Conservation (phyloP, 2,113 vertebrate species). For the Entelurus aequoreus region DNA sequence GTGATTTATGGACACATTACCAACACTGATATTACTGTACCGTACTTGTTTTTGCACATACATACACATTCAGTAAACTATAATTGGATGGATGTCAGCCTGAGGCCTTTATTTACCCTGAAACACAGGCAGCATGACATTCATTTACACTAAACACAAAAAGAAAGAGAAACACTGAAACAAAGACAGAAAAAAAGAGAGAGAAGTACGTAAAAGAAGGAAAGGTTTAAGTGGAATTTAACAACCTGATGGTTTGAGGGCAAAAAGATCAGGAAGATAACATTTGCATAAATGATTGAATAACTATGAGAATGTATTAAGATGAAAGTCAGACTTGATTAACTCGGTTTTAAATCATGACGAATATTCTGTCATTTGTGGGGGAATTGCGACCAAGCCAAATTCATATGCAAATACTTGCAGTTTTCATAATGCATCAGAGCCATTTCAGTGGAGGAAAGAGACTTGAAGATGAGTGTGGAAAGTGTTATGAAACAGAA, state of each 20-base stretch:
- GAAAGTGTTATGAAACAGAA: conserved; percentile 1
- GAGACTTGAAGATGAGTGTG: neutral
- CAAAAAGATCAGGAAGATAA: conserved; percentile 31
- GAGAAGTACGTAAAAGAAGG: neutral
- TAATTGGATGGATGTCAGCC: conserved; percentile 37
- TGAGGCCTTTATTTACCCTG: conserved; percentile 67
- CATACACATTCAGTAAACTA: neutral
- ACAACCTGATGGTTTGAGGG: conserved; percentile 35
- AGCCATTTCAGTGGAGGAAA: neutral
- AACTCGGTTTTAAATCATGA: conserved; percentile 19
- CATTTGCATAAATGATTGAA: conserved; percentile 63
- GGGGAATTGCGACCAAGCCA: conserved; percentile 9
- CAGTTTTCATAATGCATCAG: conserved; percentile 1
- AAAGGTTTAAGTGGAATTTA: conserved; percentile 35
- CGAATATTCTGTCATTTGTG: conserved; percentile 2
- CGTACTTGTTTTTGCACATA: neutral
- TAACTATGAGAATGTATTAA: conserved; percentile 25
- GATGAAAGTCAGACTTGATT: conserved; percentile 7
- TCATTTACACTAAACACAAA: conserved; percentile 62
- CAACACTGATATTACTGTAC: neutral
- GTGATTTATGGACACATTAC: neutral
- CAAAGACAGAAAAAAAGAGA: conserved; percentile 1
- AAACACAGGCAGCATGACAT: conserved; percentile 70
- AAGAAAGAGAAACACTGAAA: conserved; percentile 7
- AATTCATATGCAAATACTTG: conserved; percentile 29